These are phyloP conservation scores for Leiothrix lutea DNA, from an alignment of 2,113 vertebrate genomes.

Conservation along the genomic window DNA sequence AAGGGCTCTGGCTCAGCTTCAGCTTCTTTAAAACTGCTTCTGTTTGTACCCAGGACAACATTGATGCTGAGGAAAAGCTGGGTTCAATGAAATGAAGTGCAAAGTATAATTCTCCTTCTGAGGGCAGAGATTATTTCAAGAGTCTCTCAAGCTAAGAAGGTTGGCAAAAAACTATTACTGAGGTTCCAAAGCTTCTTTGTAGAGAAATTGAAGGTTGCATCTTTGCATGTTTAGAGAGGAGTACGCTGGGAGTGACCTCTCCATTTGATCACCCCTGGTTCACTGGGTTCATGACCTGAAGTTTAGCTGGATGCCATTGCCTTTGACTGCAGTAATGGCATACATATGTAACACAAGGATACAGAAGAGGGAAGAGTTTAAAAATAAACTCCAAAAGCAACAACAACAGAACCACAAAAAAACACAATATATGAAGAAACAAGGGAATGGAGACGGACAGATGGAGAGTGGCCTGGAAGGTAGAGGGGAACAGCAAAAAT, in stretches of 20 bases:
- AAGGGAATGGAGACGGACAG: no score
- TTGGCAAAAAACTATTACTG: neutral
- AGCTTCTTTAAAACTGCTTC: neutral
- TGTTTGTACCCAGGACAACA: neutral
- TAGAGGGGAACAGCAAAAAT: neutral
- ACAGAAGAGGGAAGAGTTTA: neutral
- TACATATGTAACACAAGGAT: accelerated
- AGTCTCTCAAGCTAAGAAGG: neutral
- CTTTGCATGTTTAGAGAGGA: neutral
- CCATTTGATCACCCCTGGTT: neutral
- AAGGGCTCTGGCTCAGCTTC: neutral
- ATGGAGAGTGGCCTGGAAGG: neutral
- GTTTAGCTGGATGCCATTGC: neutral
- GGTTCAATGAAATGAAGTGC: neutral
- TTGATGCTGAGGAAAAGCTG: neutral
- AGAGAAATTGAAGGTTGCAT: neutral
- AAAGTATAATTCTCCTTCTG: neutral
- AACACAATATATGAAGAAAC: accelerated
- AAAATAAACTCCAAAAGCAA: neutral
- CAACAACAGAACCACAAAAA: neutral
- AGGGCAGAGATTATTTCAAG: neutral
- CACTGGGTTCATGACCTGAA: neutral
- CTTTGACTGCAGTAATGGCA: neutral
- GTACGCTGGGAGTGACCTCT: neutral
- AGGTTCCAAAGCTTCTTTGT: neutral